Conservation (phyloP, 2,113 vertebrate genomes). For the Chlorocebus sabaeus region DNA sequence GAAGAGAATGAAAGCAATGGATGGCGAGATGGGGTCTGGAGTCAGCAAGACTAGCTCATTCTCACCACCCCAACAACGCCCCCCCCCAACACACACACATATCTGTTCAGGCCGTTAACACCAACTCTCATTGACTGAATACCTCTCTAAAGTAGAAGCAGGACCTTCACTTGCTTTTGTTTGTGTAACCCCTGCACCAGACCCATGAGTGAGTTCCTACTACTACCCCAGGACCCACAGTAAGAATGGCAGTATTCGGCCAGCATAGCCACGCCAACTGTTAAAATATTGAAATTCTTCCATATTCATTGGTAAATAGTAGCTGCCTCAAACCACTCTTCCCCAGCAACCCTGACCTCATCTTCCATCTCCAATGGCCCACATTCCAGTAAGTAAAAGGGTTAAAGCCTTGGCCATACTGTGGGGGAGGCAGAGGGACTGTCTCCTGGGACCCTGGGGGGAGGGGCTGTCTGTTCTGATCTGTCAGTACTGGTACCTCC, state of each 20-base stretch:
- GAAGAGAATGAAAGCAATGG: not conserved
- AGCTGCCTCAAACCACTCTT: not conserved
- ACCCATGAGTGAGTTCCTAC: not conserved
- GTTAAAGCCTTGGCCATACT: not conserved
- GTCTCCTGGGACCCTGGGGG: not conserved
- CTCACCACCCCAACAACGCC: not conserved
- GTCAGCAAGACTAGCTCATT: not conserved
- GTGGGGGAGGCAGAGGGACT: accelerated
- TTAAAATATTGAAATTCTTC: not conserved
- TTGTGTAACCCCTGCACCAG: not conserved
- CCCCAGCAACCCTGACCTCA: not conserved
- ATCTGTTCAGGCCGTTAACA: not conserved
- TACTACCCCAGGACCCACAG: not conserved
- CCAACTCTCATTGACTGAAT: not conserved
- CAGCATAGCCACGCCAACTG: not conserved
- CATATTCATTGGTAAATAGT: not conserved
- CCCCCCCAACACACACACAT: not conserved
- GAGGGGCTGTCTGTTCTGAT: not conserved
- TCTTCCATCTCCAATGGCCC: not conserved
- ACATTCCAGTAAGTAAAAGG: not conserved
- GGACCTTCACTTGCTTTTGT: not conserved
- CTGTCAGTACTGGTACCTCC: not conserved
- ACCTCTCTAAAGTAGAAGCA: not conserved
- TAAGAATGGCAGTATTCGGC: not conserved
- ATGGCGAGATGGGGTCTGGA: not conserved